Percentiles rank a stretch among this genome's conserved stretches.
Conservation (phyloP, 2,888 invertebrate genomes). For the Harpalus rubripes region DNA sequence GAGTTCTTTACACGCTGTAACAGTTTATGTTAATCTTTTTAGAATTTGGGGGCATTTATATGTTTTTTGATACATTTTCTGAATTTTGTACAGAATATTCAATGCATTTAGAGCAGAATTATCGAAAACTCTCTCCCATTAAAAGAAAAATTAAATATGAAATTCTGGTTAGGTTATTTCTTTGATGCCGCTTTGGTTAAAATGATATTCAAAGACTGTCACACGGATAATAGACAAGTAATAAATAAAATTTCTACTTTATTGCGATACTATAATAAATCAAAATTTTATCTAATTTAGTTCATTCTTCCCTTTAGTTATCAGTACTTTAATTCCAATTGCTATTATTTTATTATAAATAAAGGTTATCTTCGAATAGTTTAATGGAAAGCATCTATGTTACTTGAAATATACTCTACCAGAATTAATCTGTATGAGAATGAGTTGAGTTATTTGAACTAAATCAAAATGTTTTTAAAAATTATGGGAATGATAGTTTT, state of each 20-base stretch:
- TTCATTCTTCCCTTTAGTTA: no score
- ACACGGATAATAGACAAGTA: no score
- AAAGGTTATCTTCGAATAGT: no score
- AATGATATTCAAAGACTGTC: no score
- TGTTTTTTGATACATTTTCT: conserved; percentile 27
- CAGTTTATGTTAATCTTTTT: conserved; percentile 10
- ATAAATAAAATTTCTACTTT: neutral
- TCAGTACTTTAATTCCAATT: no score
- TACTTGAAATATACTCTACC: no score
- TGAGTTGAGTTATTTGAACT: no score
- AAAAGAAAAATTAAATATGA: neutral
- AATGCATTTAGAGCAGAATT: neutral
- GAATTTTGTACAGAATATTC: neutral
- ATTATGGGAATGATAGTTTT: neutral
- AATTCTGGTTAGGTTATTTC: neutral
- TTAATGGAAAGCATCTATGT: no score
- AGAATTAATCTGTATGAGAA: no score
- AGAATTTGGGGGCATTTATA: conserved; percentile 42
- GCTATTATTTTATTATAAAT: no score
- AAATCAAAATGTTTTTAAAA: neutral
- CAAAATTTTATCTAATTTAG: no score
- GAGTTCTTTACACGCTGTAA: conserved; percentile 4
- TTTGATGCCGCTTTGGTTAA: no score
- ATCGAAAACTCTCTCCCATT: neutral
- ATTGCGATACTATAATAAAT: neutral